Evolutionary conservation across 2,797 vertebrate species (phyloP).

Genomic region (Melanotaenia nigrans): DNA sequence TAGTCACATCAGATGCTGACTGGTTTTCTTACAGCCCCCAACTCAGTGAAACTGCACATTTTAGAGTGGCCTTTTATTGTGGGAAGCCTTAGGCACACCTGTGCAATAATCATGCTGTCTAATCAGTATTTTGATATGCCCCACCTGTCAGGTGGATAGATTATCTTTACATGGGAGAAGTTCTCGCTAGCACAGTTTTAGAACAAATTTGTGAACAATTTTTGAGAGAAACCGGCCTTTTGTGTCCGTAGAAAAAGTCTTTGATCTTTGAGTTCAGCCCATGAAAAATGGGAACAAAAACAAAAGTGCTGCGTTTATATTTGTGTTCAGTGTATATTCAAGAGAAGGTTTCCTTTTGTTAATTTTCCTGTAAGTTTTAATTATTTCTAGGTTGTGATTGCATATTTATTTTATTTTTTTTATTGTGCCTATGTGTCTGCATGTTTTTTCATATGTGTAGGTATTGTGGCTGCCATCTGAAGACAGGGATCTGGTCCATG

Average conservation of each 20-base stretch:
- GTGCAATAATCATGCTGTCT: no score
- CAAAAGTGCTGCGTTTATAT: no score
- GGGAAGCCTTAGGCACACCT: no score
- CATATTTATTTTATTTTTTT: not conserved
- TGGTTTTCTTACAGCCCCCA: no score
- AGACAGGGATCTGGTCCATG: constrained; percentile 78
- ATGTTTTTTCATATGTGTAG: constrained; percentile 64
- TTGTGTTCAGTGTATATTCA: no score
- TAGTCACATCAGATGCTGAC: no score
- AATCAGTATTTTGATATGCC: not conserved
- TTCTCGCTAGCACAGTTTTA: not conserved
- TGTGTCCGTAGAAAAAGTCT: no score
- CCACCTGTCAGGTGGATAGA: not conserved
- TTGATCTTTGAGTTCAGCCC: no score
- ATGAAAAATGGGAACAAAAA: no score
- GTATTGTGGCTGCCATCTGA: constrained; percentile 86
- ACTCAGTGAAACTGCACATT: no score
- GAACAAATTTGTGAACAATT: not conserved
- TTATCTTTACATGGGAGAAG: not conserved
- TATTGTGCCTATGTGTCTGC: not conserved
- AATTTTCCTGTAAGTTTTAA: not conserved
- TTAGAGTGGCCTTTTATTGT: no score
- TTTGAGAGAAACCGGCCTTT: not conserved
- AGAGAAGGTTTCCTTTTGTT: no score
- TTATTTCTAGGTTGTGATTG: not conserved